phyloP scores from a whole-genome alignment of 2,888 invertebrate species.

The Crematogaster levior region DNA sequence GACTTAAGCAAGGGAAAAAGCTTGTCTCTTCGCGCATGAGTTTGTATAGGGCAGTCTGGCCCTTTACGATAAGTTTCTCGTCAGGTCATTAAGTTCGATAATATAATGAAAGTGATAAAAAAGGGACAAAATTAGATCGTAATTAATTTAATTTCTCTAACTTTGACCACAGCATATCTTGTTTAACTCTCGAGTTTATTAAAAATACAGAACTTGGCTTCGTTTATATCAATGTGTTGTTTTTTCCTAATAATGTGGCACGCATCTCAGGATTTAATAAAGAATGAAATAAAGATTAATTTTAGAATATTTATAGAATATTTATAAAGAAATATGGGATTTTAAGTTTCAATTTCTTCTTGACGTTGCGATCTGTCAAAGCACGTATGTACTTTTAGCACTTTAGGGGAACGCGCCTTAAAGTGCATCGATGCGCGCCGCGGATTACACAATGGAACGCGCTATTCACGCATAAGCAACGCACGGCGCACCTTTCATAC shows the following conservation, averaged over 20 bases:
- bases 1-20: constrained; percentile 70
- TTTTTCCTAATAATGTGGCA: neutral
- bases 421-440: constrained; percentile 50
- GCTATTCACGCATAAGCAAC: constrained; percentile 67
- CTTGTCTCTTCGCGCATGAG: constrained; percentile 64
- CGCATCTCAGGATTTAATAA: neutral
- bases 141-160: constrained; percentile 57
- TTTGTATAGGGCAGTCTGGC: constrained; percentile 56
- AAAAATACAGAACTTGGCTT: neutral
- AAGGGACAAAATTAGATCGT: constrained; percentile 56
- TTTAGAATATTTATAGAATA: neutral
- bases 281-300: neutral
- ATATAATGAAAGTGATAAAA: constrained; percentile 40
- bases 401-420: constrained; percentile 18
- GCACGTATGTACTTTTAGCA: neutral
- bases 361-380: neutral
- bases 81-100: constrained; percentile 62
- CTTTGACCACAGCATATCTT: neutral
- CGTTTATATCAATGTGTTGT: neutral
- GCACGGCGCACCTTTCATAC: constrained; percentile 41
- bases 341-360: neutral
- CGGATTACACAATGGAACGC: constrained; percentile 67
- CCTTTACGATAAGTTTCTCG: constrained; percentile 40
- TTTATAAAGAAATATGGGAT: neutral
- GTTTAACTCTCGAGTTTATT: neutral